Percentiles rank a stretch among this genome's conserved stretches.
Conservation (phyloP, 2,113 vertebrate species). For the Tachysurus fulvidraco region DNA sequence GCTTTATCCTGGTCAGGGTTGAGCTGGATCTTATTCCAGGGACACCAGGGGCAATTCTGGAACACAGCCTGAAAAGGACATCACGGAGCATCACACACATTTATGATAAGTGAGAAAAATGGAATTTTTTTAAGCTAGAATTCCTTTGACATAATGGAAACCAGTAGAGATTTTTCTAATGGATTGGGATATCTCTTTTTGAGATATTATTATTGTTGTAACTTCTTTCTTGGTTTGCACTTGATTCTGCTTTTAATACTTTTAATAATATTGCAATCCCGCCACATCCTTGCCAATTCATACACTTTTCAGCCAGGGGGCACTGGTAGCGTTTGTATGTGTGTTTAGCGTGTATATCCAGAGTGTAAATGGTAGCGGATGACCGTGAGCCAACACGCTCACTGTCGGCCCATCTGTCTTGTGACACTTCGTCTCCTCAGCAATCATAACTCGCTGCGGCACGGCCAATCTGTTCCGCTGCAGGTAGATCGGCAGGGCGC, state of each 20-base stretch:
- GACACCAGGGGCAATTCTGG: background rate
- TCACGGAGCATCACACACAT: background rate
- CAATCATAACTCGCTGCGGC: constrained; percentile 71
- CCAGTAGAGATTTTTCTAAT: background rate
- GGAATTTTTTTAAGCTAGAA: background rate
- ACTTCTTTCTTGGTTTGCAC: background rate
- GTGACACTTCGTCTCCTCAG: constrained; percentile 68
- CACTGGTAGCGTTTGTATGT: constrained; percentile 42
- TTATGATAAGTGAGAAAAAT: background rate
- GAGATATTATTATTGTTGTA: background rate
- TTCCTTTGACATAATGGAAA: background rate
- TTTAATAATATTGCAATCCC: background rate
- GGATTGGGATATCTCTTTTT: background rate
- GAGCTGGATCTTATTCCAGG: background rate
- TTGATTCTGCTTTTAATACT: background rate
- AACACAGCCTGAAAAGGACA: background rate
- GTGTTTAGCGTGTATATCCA: constrained; percentile 43
- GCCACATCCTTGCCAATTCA: background rate
- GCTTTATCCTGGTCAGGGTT: background rate
- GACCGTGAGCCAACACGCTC: constrained; percentile 62
- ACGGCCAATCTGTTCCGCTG: constrained; percentile 75
- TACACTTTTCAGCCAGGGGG: constrained; percentile 32
- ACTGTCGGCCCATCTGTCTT: constrained; percentile 75
- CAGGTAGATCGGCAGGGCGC: constrained; percentile 69
- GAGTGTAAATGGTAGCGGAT: constrained; percentile 56